Conservation (phyloP, 92 coral and sea anemone genomes). For the Palythoa caribaeorum region DNA sequence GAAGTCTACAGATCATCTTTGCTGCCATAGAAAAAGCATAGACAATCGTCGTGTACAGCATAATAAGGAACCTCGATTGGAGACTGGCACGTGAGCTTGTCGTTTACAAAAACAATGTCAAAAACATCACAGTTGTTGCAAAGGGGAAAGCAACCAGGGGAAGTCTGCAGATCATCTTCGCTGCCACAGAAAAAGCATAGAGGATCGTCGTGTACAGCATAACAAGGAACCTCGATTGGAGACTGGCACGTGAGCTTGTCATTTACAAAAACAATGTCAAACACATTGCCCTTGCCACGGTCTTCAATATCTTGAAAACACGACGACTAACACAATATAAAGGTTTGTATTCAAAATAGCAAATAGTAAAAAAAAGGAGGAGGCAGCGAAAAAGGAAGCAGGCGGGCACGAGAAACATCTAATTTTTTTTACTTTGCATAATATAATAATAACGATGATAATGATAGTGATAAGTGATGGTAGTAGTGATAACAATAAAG, state of each 20-base stretch:
- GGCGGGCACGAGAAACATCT: too few relatives aligned
- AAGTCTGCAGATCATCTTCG: conserved; percentile 17
- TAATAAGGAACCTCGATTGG: conserved; percentile 22
- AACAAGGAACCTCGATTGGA: conserved; percentile 14
- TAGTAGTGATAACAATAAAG: too few relatives aligned
- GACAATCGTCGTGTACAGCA: not conserved
- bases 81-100: conserved; percentile 26
- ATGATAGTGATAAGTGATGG: too few relatives aligned
- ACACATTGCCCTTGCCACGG: too few relatives aligned
- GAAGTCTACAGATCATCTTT: conserved; percentile 22
- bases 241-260: conserved; percentile 31
- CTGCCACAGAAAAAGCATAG: too few relatives aligned
- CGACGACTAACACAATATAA: too few relatives aligned
- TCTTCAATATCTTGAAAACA: too few relatives aligned
- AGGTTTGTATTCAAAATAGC: not conserved
- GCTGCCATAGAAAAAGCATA: too few relatives aligned
- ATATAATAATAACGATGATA: too few relatives aligned
- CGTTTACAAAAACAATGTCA: conserved; percentile 20
- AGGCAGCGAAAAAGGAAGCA: too few relatives aligned
- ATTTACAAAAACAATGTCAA: conserved; percentile 18
- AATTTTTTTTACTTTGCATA: too few relatives aligned
- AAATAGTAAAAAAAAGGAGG: not conserved
- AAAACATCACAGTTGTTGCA: not conserved
- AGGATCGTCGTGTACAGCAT: not conserved
- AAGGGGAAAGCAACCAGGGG: conserved; percentile 10